phyloP scores from a whole-genome alignment of 2,888 invertebrate genomes.

The Dione vanillae region DNA sequence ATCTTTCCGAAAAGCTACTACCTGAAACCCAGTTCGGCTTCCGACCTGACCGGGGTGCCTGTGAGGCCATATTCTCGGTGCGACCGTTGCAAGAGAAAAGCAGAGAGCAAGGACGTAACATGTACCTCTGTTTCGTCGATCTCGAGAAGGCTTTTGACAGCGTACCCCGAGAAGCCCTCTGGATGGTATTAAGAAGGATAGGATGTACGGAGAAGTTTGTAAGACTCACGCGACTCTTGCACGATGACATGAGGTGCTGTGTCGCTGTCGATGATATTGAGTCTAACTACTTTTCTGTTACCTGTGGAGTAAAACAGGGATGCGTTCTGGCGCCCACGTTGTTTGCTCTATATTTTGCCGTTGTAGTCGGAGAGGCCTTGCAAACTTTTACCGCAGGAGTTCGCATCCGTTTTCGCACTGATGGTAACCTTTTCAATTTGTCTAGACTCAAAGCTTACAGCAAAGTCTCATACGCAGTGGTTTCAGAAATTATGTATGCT shows the following conservation, averaged over 20 bases:
- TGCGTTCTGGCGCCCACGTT: conserved; percentile 38
- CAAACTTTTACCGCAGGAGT: no score
- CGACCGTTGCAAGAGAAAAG: conserved; percentile 28
- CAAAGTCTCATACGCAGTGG: conserved; percentile 11
- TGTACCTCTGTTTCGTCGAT: no score
- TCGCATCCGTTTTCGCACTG: conserved; percentile 35
- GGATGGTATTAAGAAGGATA: no score
- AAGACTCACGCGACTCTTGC: conserved; percentile 26
- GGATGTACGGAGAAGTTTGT: no score
- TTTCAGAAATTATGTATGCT: no score
- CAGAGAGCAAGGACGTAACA: no score
- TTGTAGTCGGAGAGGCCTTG: no score
- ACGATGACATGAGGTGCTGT: conserved; percentile 34
- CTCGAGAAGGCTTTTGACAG: no score
- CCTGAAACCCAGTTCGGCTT: no score
- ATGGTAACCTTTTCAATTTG: conserved; percentile 29
- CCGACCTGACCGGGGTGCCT: conserved; percentile 6
- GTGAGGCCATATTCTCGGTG: conserved; percentile 27
- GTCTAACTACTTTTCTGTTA: background rate
- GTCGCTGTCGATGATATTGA: conserved; percentile 18
- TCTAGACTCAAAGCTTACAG: conserved; percentile 1
- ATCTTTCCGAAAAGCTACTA: no score
- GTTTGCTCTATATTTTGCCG: no score
- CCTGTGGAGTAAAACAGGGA: conserved; percentile 32
- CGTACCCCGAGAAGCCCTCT: no score